Conservation (phyloP, 2,888 invertebrate genomes). For the Dolichomitus sp. region DNA sequence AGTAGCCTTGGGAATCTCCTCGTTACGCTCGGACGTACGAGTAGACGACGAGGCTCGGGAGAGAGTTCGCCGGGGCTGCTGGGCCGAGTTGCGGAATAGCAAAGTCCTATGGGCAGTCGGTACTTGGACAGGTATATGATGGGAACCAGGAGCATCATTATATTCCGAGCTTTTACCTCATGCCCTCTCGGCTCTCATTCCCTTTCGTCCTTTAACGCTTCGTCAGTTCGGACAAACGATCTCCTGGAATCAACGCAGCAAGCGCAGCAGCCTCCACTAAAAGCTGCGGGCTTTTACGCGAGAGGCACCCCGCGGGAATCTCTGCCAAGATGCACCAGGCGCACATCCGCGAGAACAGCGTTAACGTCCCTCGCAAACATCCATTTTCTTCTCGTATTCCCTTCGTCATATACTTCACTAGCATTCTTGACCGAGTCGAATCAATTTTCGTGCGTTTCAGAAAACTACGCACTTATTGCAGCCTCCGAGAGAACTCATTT, state of each 20-base stretch:
- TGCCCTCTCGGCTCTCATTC: constrained; percentile 18
- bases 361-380: constrained; percentile 12
- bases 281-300: constrained; percentile 8
- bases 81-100: constrained; percentile 28
- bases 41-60: constrained; percentile 52
- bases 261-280: constrained; percentile 26
- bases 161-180: constrained; percentile 25
- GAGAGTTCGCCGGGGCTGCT: background rate
- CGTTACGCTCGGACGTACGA: constrained; percentile 68
- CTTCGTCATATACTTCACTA: background rate
- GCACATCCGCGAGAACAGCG: background rate
- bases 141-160: constrained; percentile 37
- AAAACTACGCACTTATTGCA: constrained; percentile 32
- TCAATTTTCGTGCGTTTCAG: constrained; percentile 51
- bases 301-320: constrained; percentile 36
- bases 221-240: constrained; percentile 63
- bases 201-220: constrained; percentile 58
- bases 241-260: constrained; percentile 52
- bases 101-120: constrained; percentile 5
- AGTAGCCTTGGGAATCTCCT: constrained; percentile 49
- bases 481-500: constrained; percentile 38
- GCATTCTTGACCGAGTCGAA: constrained; percentile 38
- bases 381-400: constrained; percentile 20
- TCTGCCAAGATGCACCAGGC: constrained; percentile 33
- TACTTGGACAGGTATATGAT: constrained; percentile 19